A percentile compares a stretch with the other conserved stretches of the same genome.
Conservation (phyloP, 2,113 vertebrate species). For the Nothocercus julius region DNA sequence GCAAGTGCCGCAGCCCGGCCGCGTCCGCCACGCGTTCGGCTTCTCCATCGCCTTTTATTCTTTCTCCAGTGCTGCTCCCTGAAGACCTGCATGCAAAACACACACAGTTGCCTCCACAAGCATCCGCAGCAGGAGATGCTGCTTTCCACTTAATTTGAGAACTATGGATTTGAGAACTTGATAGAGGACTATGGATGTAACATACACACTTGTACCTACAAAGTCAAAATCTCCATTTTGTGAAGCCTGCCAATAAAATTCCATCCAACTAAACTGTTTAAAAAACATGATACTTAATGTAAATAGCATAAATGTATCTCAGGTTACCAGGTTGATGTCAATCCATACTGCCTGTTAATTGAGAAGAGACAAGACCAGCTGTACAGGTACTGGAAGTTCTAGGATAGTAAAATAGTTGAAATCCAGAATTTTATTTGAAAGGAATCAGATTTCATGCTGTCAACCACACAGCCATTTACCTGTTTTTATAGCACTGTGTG, state of each 20-base stretch:
- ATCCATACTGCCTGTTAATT: neutral
- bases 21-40: neutral
- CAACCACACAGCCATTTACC: neutral
- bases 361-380: neutral
- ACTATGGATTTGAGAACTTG: neutral
- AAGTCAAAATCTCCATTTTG: neutral
- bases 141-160: neutral
- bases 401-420: neutral
- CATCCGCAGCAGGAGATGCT: neutral
- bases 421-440: neutral
- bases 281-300: neutral
- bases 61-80: slow-evolving; percentile 5
- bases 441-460: neutral
- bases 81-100: slow-evolving; percentile 55
- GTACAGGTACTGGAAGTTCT: neutral
- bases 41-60: slow-evolving; percentile 46
- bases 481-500: neutral
- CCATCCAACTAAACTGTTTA: neutral
- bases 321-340: neutral
- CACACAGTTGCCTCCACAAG: neutral
- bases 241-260: neutral
- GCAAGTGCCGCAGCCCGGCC: slow-evolving; percentile 65
- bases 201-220: neutral
- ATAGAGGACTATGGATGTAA: neutral
- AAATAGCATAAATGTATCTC: neutral